Evolutionary conservation across 2,888 invertebrate genomes (phyloP), one percentile per base, ranked within the genome.

Genomic region (Meteorus colon): DNA sequence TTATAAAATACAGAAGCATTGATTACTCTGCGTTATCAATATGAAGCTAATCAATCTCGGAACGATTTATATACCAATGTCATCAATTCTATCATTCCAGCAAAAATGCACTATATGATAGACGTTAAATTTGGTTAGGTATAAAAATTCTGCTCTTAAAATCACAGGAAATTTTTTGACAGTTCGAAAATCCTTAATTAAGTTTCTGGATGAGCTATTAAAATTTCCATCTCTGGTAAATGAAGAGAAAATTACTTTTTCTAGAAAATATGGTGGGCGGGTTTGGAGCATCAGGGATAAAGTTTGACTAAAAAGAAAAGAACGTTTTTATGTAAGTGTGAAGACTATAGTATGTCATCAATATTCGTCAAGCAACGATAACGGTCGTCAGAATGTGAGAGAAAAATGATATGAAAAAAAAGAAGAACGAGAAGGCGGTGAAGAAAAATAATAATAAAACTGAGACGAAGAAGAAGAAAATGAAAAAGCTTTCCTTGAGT

Each of bases 331-430:
- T 69, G 31, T 19, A 55, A 41, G 48, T 12, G 51, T 67, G 48
- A 65, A 68, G 73, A 69, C 72, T 73, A 45, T 27, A 66, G 55
- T 51, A 67, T 71, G 80, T 82, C 83, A 83, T 82, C 82, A 83
- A 82, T 83, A 82, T 79, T 81, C 82, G 82, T 83, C 82, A 82
- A 81, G 76, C 65, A 74, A 74, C 77, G 81, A 81, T 82, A 81
- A 80, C 79, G 67, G 79, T 76, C 75, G 68, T 76, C 76, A 51
- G 75, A 68, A 69, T 69, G 70, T 68, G 67, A 66, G 66, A 48
- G n/a, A 48, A 69, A 70, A 70, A 59, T 34, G 1, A 6, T 8
- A 55, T 19, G 55, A 55, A 24, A 19, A 55, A 55, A 19, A 55
- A 19, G 10, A 55, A 19, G 55, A 8, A 19, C 4, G 6, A 6